Evolutionary conservation across 1,140 invertebrate genomes (phyloP), one percentile per base, ranked within the genome.

Genomic region (Drosophila nasuta): DNA sequence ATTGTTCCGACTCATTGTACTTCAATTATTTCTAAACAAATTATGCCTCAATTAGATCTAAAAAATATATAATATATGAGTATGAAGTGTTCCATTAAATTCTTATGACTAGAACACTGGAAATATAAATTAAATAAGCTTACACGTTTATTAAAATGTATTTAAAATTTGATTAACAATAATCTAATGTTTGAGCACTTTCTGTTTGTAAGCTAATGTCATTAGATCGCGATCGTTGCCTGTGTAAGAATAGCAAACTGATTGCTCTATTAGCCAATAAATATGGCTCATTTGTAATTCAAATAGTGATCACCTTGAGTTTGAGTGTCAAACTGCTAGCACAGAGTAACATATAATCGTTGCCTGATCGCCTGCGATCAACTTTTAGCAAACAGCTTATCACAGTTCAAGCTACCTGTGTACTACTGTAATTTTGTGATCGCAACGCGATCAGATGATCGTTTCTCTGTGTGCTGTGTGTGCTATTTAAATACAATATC

Each of bases 401-500:
- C 71, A 48, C 57, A 43, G 49, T 46, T 73, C 49, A 62, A 35
- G 33, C 20, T 54, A 57, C 54, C 51, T 54, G 35, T 38, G 6
- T 38, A 38, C 35, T 38, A 38, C 35, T 38, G 51, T 54, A 54
- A 33, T 6, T 38, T 8, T 54, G 51, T 28, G 49, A 52, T 52
- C n/a, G 49, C 5, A 54, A 5, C 15, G 30, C 25, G 51, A 33
- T 54, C 30, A 33, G 28, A 15, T 15, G 51, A 54, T 54, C 28
- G 51, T 15, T 54, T 54, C 3, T 13, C 4, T 30, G 46, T 52
- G 41, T 41, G 11, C 8, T 46, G 10, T 15, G 3, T 51, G 48
- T 52, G 1, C 77, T 76, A 62, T 73, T 43, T 51, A 60, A 77
- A 77, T 73, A 60, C 43, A 56, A 57, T 64, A 81, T 81, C 73